phyloP scores from a whole-genome alignment of 2,888 invertebrate genomes.

The Lottia scabra region DNA sequence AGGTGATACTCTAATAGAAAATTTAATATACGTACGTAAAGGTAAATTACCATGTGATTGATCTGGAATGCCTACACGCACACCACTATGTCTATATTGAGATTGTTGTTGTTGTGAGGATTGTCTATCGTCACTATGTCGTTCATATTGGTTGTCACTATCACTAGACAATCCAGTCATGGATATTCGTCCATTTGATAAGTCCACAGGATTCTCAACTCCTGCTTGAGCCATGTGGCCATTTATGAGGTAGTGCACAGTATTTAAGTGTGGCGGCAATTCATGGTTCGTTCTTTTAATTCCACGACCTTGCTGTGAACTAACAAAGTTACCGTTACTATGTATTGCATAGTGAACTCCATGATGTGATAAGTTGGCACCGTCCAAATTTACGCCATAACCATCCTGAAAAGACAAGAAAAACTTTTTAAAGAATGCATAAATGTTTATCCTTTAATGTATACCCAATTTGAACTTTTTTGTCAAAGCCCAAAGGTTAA shows the following conservation, averaged over 20 bases:
- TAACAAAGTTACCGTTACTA: conserved; percentile 30
- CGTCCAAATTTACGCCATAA: conserved; percentile 25
- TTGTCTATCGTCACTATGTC: conserved; percentile 1
- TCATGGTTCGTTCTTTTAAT: conserved; percentile 33
- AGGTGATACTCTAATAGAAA: neutral
- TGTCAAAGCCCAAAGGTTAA: no score
- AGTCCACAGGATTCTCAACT: conserved; percentile 56
- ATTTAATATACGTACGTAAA: conserved; percentile 13
- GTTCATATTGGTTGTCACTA: conserved; percentile 4
- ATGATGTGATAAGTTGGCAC: conserved; percentile 31
- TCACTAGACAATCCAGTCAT: neutral
- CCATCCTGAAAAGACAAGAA: conserved; percentile 11
- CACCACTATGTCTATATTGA: conserved; percentile 10
- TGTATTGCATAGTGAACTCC: conserved; percentile 35
- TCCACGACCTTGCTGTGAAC: conserved; percentile 37
- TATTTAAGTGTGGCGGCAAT: conserved; percentile 14
- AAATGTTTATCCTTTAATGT: no score
- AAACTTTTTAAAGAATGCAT: no score
- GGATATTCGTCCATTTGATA: conserved; percentile 40
- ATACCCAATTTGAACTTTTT: no score
- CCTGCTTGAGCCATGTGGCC: conserved; percentile 53
- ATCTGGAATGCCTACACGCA: conserved; percentile 53
- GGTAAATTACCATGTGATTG: conserved; percentile 47
- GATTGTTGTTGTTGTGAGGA: neutral
- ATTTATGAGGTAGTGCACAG: conserved; percentile 32